Conservation (phyloP, 2,888 invertebrate species). For the Sinotaia quadrata region DNA sequence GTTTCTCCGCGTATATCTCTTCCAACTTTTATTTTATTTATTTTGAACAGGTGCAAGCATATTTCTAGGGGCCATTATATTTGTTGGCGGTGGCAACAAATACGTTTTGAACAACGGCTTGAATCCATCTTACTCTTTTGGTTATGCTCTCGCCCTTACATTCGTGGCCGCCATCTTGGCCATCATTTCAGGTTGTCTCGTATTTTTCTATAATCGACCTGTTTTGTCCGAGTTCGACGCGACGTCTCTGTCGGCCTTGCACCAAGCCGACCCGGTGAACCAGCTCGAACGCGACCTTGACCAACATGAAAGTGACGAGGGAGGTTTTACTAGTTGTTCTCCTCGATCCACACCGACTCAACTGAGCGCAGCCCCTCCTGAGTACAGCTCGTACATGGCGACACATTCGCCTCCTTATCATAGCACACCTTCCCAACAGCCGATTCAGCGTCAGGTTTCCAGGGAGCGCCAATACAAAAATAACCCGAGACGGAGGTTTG, state of each 20-base stretch:
- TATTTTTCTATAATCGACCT: constrained; percentile 1
- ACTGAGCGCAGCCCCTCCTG: too few species aligned
- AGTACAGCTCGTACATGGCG: too few species aligned
- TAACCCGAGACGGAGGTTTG: too few species aligned
- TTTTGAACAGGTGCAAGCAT: background rate
- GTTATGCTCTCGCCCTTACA: constrained; percentile 4
- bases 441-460: too few species aligned
- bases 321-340: too few species aligned
- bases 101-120: too few species aligned
- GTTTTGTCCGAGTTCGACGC: background rate
- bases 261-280: background rate
- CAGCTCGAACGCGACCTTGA: background rate
- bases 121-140: too few species aligned
- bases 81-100: background rate
- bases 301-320: background rate
- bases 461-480: too few species aligned
- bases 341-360: too few species aligned
- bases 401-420: too few species aligned
- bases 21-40: background rate
- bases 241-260: background rate
- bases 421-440: too few species aligned
- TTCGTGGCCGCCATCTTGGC: constrained; percentile 7
- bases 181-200: background rate
- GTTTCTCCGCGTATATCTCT: background rate
- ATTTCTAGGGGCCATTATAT: background rate